Base-by-base conservation (phyloP, 2,888 invertebrate species). In the Mycalesis mineus region DNA sequence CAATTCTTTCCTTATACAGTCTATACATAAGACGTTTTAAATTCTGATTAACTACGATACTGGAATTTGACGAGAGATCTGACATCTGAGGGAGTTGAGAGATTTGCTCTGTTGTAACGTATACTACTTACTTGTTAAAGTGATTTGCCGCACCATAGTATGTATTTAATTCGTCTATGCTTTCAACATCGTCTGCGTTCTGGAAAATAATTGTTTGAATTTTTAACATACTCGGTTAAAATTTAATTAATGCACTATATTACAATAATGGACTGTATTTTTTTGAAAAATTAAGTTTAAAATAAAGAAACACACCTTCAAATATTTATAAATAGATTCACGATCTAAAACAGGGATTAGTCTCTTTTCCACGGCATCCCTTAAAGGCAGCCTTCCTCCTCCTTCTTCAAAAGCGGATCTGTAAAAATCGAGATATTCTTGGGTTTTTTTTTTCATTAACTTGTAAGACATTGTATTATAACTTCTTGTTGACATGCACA, bases 341-440 rank as follows among this genome's bases (percentile, higher is more conserved):
- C 72, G 72, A 58, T 84, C 80, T 39, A 77, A 69, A 1, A 86
- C 71, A 14, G 81, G 75, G 50, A 88, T 88, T 33, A 91, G 92
- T 41, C 92, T 75, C 63, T 88, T 90, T 75, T 95, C 94, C 0
- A 95, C 94, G 0, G 95, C 93, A 73, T 94, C 94, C 68, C 95
- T 88, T 42, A 95, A 77, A 1, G 94, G 94, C 52, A 93, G 65
- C 58, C 93, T 82, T 60, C 85, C 80, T 58, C 84, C 84, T 29
- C 76, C 70, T 74, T 75, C 91, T 70, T 75, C 89, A 65, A 77
- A 91, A 74, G 83, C 9, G 4, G 41, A 17, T 33, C 52, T 52
- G 52, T 42, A 7, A 15, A 33, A 31, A 14, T 28, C n/a, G 2
- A 29, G 8, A 29, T 22, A n/a, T n/a, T n/a, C n/a, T n/a, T n/a